These are phyloP conservation scores for Chrysotoxum bicinctum DNA, from an alignment of 2,888 invertebrate genomes.

Conservation along the genomic window DNA sequence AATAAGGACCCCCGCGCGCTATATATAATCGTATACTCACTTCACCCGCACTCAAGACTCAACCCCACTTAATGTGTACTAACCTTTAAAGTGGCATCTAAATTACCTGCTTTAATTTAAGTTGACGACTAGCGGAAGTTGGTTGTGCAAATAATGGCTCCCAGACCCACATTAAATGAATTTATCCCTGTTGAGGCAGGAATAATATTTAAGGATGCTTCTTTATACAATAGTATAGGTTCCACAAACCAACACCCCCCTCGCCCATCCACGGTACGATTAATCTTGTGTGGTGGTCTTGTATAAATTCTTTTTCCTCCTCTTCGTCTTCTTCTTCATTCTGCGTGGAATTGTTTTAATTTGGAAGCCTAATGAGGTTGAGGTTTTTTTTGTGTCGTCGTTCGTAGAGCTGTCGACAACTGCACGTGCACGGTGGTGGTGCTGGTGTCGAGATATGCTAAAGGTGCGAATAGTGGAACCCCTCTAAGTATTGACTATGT, in stretches of 20 bases:
- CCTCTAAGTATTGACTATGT: slow-evolving; percentile 34
- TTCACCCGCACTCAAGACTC: neutral
- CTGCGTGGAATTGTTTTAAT: slow-evolving; percentile 71
- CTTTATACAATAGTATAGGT: neutral
- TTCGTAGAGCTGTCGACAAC: neutral
- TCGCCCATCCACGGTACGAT: neutral
- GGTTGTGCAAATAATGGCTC: slow-evolving; percentile 66
- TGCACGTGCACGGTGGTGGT: too few species aligned
- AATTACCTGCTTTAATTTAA: slow-evolving; percentile 71
- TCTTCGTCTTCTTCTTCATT: slow-evolving; percentile 52
- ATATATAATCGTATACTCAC: neutral
- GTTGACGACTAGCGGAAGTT: slow-evolving; percentile 66
- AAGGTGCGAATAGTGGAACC: slow-evolving; percentile 35
- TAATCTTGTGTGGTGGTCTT: slow-evolving; percentile 39
- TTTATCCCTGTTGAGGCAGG: slow-evolving; percentile 65
- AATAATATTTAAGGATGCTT: slow-evolving; percentile 67
- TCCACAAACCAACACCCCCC: neutral
- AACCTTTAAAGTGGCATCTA: slow-evolving; percentile 68
- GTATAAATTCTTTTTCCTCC: slow-evolving; percentile 16
- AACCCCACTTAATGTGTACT: slow-evolving; percentile 55
- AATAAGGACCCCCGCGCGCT: neutral
- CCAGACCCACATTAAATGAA: slow-evolving; percentile 65
- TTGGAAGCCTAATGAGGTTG: slow-evolving; percentile 71
- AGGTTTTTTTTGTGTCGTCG: slow-evolving; percentile 56
- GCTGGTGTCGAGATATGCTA: neutral